Percentiles rank a stretch among this genome's conserved stretches.
phyloP scores from a whole-genome alignment of 2,797 vertebrate genomes.

The Taenioides sp. region DNA sequence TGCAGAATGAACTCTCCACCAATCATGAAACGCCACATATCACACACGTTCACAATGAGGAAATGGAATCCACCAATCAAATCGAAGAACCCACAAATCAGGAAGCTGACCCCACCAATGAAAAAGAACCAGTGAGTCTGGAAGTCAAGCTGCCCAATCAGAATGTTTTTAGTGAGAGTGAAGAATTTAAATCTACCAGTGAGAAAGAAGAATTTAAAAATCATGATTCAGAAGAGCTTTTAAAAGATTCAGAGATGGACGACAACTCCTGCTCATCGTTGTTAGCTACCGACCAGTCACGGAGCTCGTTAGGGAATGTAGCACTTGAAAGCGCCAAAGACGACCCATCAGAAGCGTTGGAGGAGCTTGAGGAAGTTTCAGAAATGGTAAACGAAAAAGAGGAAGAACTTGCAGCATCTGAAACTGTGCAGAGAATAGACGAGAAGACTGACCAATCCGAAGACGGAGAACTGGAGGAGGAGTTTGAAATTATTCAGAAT shows the following conservation, averaged over 20 bases:
- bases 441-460: constrained; percentile 20
- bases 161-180: not conserved
- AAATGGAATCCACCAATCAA: constrained; percentile 1
- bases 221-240: not conserved
- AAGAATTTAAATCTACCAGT: not conserved
- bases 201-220: not conserved
- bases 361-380: not conserved
- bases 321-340: constrained; percentile 39
- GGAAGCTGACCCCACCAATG: not conserved
- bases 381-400: not conserved
- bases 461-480: not conserved
- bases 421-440: not conserved
- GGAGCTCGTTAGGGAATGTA: constrained; percentile 29
- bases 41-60: not conserved
- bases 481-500: not conserved
- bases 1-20: not conserved
- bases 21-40: not conserved
- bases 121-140: not conserved
- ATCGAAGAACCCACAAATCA: not conserved
- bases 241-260: constrained; percentile 1
- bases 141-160: not conserved
- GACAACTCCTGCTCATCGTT: constrained; percentile 12
- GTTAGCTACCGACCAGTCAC: constrained; percentile 34
- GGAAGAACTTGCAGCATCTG: too few relatives aligned
- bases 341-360: not conserved